These are phyloP conservation scores for Vimba vimba DNA, from an alignment of 2,113 vertebrate genomes.

Conservation along the genomic window DNA sequence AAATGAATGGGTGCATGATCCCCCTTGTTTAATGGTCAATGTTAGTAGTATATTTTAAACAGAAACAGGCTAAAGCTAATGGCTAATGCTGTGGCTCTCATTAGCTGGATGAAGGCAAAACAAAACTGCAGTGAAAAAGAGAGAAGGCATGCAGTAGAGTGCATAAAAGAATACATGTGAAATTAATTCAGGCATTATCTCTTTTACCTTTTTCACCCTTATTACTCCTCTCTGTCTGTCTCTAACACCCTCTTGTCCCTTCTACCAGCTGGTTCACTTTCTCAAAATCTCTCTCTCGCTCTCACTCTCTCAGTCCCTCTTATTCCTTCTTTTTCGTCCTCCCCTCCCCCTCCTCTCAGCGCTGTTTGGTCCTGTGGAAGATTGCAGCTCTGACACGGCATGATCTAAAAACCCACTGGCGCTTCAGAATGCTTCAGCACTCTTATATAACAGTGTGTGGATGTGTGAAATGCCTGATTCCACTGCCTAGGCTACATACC, in stretches of 20 bases:
- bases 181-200: neutral
- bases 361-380: constrained; percentile 67
- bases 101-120: neutral
- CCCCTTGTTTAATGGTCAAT: no score
- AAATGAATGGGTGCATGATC: no score
- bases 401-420: constrained; percentile 75
- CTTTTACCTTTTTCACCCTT: neutral
- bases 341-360: constrained; percentile 44
- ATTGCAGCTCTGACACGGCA: constrained; percentile 72
- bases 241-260: neutral
- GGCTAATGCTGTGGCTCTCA: neutral
- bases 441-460: constrained; percentile 74
- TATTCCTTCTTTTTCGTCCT: neutral
- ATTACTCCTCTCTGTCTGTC: neutral
- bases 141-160: neutral
- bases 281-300: constrained; percentile 15
- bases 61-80: neutral
- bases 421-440: constrained; percentile 71
- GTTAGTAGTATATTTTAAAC: neutral
- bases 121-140: neutral
- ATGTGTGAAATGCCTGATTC: constrained; percentile 65
- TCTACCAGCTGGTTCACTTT: neutral
- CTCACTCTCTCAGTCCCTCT: constrained; percentile 13
- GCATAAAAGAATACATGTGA: neutral
- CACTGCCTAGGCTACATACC: constrained; percentile 60